Evolutionary conservation across 2,888 invertebrate genomes (phyloP).

Genomic region (Dilophus febrilis): DNA sequence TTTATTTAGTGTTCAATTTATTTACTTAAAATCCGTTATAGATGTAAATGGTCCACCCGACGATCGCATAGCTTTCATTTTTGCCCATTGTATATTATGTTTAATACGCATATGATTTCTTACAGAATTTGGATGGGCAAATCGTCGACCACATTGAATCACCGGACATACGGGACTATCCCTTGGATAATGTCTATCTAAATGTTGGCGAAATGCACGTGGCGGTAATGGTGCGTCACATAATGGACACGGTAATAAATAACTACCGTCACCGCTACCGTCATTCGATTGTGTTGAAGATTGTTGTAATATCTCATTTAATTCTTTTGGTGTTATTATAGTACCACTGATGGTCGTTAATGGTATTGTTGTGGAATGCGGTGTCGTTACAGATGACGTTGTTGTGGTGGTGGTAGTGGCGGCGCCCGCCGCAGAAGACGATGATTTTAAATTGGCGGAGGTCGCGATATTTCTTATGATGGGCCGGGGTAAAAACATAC

Average conservation of each 20-base stretch:
- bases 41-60: conserved; percentile 31
- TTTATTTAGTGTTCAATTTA: too few relatives aligned
- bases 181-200: conserved; percentile 69
- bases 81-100: conserved; percentile 65
- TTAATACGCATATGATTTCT: conserved; percentile 76
- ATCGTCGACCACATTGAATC: conserved; percentile 51
- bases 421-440: neutral
- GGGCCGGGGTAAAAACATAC: conserved; percentile 29
- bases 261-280: too few relatives aligned
- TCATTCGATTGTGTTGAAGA: conserved; percentile 25
- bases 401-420: too few relatives aligned
- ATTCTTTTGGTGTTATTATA: conserved; percentile 16
- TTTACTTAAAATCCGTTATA: conserved; percentile 29
- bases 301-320: conserved; percentile 24
- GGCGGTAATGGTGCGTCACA: conserved; percentile 46
- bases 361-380: conserved; percentile 8
- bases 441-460: neutral
- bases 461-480: conserved; percentile 9
- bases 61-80: conserved; percentile 52
- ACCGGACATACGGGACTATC: conserved; percentile 72
- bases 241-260: conserved; percentile 48
- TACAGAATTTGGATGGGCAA: conserved; percentile 73
- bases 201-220: conserved; percentile 53
- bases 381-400: conserved; percentile 7
- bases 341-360: conserved; percentile 5